These are phyloP conservation scores for Porites cylindrica DNA, from an alignment of 92 coral and sea anemone genomes.

Conservation along the genomic window DNA sequence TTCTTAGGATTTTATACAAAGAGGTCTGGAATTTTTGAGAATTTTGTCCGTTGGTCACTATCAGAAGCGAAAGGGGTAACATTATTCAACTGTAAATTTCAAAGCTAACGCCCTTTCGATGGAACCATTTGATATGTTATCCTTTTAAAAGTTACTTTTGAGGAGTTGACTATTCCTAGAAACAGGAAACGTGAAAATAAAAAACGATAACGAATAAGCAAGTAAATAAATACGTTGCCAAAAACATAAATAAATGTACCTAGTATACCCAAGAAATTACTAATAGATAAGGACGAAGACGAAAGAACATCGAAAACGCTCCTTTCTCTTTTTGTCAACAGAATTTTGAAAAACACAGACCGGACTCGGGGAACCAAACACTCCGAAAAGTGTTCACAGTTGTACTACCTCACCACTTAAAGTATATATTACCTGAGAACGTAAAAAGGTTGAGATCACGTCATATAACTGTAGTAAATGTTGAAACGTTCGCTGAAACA, in stretches of 20 bases:
- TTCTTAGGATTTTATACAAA: not conserved
- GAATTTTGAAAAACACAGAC: no score
- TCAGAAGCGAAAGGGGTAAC: no score
- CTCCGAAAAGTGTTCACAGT: no score
- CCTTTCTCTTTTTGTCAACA: not conserved
- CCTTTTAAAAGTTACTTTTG: not conserved
- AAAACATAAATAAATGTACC: conserved; percentile 2
- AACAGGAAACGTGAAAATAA: not conserved
- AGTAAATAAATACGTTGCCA: not conserved
- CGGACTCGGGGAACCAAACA: no score
- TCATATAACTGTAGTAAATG: no score
- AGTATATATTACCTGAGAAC: no score
- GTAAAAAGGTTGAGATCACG: no score
- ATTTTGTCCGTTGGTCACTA: no score
- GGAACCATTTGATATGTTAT: not conserved
- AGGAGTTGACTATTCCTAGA: no score
- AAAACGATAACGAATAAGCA: not conserved
- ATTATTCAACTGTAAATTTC: no score
- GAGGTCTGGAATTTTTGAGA: not conserved
- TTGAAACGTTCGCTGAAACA: no score
- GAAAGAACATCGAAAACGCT: not conserved
- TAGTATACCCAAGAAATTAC: not conserved
- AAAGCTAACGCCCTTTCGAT: not conserved
- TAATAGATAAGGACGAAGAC: not conserved
- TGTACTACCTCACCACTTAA: no score